Evolutionary conservation across 2,113 vertebrate species (phyloP).

Genomic region (Peucedramus taeniatus): DNA sequence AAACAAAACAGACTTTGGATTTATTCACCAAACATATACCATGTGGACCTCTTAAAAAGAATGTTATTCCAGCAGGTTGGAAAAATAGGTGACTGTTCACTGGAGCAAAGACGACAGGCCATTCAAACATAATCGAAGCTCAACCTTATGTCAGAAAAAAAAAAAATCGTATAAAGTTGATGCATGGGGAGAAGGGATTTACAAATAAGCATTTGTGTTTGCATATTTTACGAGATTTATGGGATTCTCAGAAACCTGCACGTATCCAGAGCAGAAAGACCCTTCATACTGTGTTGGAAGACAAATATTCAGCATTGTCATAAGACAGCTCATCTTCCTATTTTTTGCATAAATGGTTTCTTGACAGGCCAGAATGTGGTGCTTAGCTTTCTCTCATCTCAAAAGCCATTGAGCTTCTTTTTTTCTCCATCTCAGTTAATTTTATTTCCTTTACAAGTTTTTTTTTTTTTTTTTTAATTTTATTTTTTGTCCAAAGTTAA

Average conservation of each 20-base stretch:
- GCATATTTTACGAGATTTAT: background rate
- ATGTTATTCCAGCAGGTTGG: background rate
- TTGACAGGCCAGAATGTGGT: background rate
- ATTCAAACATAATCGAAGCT: background rate
- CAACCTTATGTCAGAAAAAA: background rate
- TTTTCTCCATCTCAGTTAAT: background rate
- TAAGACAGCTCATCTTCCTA: background rate
- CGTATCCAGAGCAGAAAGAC: fast-evolving
- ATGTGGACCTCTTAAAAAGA: background rate
- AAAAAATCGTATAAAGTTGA: background rate
- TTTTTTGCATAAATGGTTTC: background rate
- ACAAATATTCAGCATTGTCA: background rate
- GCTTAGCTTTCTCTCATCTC: background rate
- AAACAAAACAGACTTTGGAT: background rate
- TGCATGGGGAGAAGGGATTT: background rate
- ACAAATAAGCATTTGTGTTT: background rate
- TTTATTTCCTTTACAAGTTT: background rate
- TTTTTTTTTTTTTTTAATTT: background rate
- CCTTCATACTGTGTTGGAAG: background rate
- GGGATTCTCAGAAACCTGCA: background rate
- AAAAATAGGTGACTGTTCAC: background rate
- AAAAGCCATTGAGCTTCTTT: background rate
- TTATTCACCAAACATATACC: background rate
- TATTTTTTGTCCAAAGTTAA: background rate
- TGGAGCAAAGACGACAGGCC: background rate